These are phyloP conservation scores for Philereme vetulata DNA, from an alignment of 2,888 invertebrate genomes.

Conservation along the genomic window DNA sequence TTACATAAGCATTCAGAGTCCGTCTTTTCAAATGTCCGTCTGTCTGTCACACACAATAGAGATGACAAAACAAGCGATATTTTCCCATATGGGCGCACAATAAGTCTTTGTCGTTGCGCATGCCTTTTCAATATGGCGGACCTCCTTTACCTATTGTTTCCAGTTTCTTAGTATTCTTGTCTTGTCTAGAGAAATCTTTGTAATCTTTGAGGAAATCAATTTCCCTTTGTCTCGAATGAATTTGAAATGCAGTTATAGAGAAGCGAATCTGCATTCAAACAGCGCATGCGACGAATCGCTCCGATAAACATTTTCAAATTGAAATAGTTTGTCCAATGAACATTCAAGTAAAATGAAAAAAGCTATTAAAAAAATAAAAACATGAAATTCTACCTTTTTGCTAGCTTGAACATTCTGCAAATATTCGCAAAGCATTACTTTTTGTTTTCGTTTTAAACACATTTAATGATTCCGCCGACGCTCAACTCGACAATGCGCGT, in stretches of 20 bases:
- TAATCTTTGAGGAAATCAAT: constrained; percentile 19
- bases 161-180: constrained; percentile 46
- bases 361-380: constrained; percentile 14
- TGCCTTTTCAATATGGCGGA: constrained; percentile 57
- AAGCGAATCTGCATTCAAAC: background rate
- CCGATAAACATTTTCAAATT: too few relatives aligned
- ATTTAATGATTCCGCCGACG: constrained; percentile 74
- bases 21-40: constrained; percentile 81
- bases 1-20: constrained; percentile 76
- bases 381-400: constrained; percentile 13
- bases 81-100: constrained; percentile 80
- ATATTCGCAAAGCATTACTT: constrained; percentile 67
- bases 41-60: constrained; percentile 75
- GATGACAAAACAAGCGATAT: constrained; percentile 80
- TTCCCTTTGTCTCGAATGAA: constrained; percentile 6
- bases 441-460: constrained; percentile 53
- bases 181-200: constrained; percentile 15
- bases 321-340: background rate
- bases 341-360: background rate
- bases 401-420: constrained; percentile 65
- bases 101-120: constrained; percentile 63
- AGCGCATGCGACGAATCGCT: background rate
- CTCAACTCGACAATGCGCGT: constrained; percentile 63
- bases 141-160: constrained; percentile 57
- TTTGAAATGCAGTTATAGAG: background rate